Evolutionary conservation across 2,113 vertebrate genomes (phyloP), one percentile per base, ranked within the genome.

Genomic region (Campylomormyrus numenius): DNA sequence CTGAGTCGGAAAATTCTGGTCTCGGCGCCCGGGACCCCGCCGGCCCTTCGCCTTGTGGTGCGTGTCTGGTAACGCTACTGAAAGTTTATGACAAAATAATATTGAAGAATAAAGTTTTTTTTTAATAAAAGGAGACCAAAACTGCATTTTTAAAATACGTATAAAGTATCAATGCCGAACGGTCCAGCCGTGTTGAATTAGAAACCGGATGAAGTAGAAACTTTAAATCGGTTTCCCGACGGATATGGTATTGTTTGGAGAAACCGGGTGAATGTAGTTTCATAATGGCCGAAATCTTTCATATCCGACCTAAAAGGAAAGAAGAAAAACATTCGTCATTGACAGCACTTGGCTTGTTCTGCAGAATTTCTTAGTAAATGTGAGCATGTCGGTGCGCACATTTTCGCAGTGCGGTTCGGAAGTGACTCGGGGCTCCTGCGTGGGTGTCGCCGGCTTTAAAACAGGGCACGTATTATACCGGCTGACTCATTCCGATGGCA

Each of bases 371-470:
- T 80, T 3, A 17, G 35, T 80, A 39, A 80, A 42, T 74, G 66
- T 31, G 66, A 74, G n/a, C 66, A 10, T 15, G 31, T 27, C 10
- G 4, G 8, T 27, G n/a, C 66, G 35, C 15, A 39, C 35, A 19
- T 17, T 39, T 74, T 77, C 31, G 5, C 13, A 39, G 15, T 19
- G 74, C 74, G 35, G 15, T 80, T 80, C 74, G 74, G 74, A 80
- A 80, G 35, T 80, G 74, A 80, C 74, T 80, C 35, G 39, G 35
- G 74, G 31, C 17, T 35, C 74, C 74, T 80, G 74, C 74, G 74
- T 80, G 74, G 74, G 74, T 80, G 74, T 80, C 11, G 74, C 31
- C 74, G 74, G 70, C 35, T 80, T 80, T 80, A 80, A 77, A 80
- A 39, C 74, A 39, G 31, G 70, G 35, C 74, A 19, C 5, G 3